Conservation (phyloP, 2,888 invertebrate genomes). For the Pachliopta kotzebuea region DNA sequence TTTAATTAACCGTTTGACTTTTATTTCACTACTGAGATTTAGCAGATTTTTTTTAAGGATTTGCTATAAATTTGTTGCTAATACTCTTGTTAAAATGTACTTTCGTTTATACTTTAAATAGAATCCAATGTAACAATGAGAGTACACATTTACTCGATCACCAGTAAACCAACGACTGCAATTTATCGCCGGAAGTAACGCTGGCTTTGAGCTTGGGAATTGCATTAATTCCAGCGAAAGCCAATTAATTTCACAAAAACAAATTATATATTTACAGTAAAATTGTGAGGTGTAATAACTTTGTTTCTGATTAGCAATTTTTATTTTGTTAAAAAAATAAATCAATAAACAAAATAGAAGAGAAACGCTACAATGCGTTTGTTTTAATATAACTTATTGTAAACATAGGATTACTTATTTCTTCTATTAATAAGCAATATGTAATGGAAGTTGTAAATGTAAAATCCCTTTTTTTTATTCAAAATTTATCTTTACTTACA, state of each 20-base stretch:
- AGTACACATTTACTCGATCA: slow-evolving; percentile 2
- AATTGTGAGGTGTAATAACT: neutral
- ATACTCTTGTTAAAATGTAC: too few species aligned
- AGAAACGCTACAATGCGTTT: too few species aligned
- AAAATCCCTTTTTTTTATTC: neutral
- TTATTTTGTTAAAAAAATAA: neutral
- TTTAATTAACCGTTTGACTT: too few species aligned
- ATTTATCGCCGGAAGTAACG: slow-evolving; percentile 10
- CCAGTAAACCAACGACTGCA: slow-evolving; percentile 9
- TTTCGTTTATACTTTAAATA: neutral
- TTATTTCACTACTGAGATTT: too few species aligned
- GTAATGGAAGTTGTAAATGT: neutral
- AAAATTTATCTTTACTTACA: too few species aligned
- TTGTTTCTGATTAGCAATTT: neutral
- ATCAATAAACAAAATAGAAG: too few species aligned
- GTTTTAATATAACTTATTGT: neutral
- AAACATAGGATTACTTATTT: neutral
- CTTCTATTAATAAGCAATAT: neutral
- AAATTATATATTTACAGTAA: neutral
- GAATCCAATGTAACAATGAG: neutral
- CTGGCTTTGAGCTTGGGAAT: slow-evolving; percentile 17
- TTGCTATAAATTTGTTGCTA: too few species aligned
- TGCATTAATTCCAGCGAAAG: slow-evolving; percentile 7
- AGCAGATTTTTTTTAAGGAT: too few species aligned
- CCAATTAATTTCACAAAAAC: slow-evolving; percentile 11